Base-by-base conservation (phyloP, 2,797 vertebrate genomes). In the Labroides dimidiatus region DNA sequence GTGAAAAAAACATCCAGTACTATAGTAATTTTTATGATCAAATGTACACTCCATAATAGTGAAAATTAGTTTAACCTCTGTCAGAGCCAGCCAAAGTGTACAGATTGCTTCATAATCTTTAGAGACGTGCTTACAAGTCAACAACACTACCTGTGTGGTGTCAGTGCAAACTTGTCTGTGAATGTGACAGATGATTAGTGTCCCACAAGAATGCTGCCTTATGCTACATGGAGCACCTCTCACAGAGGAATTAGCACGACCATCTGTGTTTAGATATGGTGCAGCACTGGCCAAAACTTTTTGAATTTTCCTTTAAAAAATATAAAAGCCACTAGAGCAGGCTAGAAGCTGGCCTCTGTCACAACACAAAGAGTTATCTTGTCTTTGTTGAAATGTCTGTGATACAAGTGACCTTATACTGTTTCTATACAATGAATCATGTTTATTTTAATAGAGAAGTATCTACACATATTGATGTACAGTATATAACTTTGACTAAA, bases 341-440 rank as follows among this genome's bases (percentile, higher is more conserved):
- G 47, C 2, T 42, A 24, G 16, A 68, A 57, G 23, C 39, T 64
- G n/a, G 19, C 9, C 13, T 61, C 14, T 72, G 24, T 48, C 9
- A 20, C 1, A 9, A 7, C 58, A 69, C 65, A 84, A 66, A 44
- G 49, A 17, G 16, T 53, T 58, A 13, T 60, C 47, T 77, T 48
- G 30, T 76, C 36, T 49, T 63, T 60, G 37, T 67, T 44, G 36
- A 17, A 59, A 64, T 71, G 20, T 59, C 27, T 82, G 43, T 56
- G 33, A 20, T 15, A 2, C 75, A 30, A 69, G 68, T 86, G 56
- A 72, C 67, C 65, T 75, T 78, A 59, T 23, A 78, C 3, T 16
- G 49, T 81, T 79, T 77, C 30, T 64, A 24, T 16, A 36, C 66
- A 27, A 11, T 68, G 19, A 45, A 60, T 55, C 69, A 4, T 71